A percentile compares a stretch with the other conserved stretches of the same genome.
These are phyloP conservation scores for Acarapis woodi DNA, from an alignment of 1,140 invertebrate genomes.

Conservation along the genomic window DNA sequence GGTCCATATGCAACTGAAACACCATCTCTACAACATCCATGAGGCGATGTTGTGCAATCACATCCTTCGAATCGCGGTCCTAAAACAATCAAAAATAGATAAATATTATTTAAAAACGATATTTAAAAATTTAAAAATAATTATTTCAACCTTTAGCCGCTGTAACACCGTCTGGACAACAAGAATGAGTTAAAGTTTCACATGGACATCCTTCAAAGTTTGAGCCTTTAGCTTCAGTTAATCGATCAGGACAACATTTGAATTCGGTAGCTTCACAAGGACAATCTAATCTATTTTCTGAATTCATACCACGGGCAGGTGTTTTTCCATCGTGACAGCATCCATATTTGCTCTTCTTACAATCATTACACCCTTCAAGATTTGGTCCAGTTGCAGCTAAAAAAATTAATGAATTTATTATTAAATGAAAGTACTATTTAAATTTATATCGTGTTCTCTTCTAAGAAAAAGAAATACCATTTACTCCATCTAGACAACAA, in stretches of 20 bases:
- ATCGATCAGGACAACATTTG: slow-evolving; percentile 45
- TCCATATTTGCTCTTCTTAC: slow-evolving; percentile 23
- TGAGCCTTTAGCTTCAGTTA: slow-evolving; percentile 26
- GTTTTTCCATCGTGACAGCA: slow-evolving; percentile 44
- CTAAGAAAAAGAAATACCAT: no score
- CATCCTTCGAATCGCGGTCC: slow-evolving; percentile 28
- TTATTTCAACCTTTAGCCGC: slow-evolving; percentile 31
- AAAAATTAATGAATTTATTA: no score
- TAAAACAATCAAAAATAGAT: background rate
- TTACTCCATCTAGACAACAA: no score
- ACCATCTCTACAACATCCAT: slow-evolving; percentile 63
- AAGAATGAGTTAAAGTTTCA: slow-evolving; percentile 19
- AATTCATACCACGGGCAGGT: slow-evolving; percentile 15
- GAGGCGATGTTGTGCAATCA: slow-evolving; percentile 18
- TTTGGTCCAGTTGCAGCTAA: slow-evolving; percentile 4
- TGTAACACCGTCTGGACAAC: slow-evolving; percentile 60
- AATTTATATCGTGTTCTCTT: no score
- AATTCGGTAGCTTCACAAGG: slow-evolving; percentile 19
- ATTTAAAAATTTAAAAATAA: background rate
- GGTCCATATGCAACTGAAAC: slow-evolving; percentile 42
- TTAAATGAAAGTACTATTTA: no score
- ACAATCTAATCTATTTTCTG: no score
- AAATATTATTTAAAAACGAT: background rate
- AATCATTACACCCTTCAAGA: slow-evolving; percentile 14
- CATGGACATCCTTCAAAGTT: slow-evolving; percentile 15